Percentiles rank a stretch among this genome's conserved stretches.
Evolutionary conservation across 2,797 vertebrate genomes (phyloP).

Genomic region (Cyclura pinguis): DNA sequence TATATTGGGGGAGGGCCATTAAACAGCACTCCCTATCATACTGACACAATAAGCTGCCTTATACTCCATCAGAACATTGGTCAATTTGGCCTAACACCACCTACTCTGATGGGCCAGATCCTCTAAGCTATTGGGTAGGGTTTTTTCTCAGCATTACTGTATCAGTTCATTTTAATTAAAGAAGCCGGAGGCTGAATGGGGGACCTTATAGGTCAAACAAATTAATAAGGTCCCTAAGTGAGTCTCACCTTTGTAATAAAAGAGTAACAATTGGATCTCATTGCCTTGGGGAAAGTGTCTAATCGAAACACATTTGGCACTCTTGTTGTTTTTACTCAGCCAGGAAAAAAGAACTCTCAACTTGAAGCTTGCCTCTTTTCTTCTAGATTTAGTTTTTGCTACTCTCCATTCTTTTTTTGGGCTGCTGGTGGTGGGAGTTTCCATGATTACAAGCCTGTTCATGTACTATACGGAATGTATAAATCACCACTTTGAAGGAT

Average conservation of each 20-base stretch:
- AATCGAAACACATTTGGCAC: neutral
- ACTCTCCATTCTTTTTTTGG: neutral
- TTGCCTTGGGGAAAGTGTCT: neutral
- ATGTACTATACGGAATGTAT: neutral
- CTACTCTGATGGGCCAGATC: neutral
- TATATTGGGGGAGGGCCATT: too few species aligned
- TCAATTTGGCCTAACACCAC: neutral
- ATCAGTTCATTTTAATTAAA: neutral
- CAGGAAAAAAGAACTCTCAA: neutral
- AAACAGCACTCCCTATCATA: neutral
- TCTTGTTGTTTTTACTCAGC: neutral
- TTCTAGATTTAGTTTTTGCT: neutral
- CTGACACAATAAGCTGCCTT: neutral
- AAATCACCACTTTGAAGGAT: neutral
- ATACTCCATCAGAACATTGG: neutral
- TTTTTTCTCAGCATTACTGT: neutral
- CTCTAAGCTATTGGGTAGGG: neutral
- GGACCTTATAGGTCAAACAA: too few species aligned
- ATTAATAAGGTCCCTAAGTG: neutral
- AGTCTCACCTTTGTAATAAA: neutral
- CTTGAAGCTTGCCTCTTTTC: neutral
- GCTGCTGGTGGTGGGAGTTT: neutral
- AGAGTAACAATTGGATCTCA: neutral
- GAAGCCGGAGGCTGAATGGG: too few species aligned
- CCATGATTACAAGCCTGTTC: neutral